Percentiles rank a stretch among this genome's conserved stretches.
phyloP scores from a whole-genome alignment of 2,797 vertebrate genomes.

The Ceryle rudis region DNA sequence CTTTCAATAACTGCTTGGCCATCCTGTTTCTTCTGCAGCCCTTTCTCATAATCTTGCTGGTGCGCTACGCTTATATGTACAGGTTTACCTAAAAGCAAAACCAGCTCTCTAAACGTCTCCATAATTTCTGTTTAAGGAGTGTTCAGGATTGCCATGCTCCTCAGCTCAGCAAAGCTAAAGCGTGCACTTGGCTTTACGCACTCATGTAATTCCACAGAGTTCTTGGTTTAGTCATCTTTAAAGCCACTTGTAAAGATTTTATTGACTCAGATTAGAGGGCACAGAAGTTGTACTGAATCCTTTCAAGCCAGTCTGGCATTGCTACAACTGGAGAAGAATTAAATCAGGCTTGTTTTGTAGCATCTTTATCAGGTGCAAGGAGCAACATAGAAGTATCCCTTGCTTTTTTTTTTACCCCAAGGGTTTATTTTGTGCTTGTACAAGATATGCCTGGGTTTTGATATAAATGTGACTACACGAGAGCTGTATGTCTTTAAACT shows the following conservation, averaged over 20 bases:
- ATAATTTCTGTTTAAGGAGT: background rate
- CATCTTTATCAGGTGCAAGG: background rate
- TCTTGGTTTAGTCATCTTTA: background rate
- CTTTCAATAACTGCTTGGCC: background rate
- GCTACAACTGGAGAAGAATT: background rate
- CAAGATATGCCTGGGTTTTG: background rate
- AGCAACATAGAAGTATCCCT: background rate
- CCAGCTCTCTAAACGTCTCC: background rate
- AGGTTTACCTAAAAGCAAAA: background rate
- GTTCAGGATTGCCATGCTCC: background rate
- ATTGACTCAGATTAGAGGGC: background rate
- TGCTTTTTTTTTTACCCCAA: background rate
- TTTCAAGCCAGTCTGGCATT: background rate
- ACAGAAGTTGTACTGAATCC: background rate
- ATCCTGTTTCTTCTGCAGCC: background rate
- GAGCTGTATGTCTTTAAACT: background rate
- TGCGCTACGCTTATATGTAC: background rate
- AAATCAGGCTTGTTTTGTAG: background rate
- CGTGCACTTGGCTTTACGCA: fast-evolving
- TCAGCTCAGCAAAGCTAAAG: background rate
- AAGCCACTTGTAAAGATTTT: background rate
- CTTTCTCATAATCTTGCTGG: background rate
- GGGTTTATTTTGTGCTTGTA: background rate
- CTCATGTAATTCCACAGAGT: background rate
- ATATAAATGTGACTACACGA: background rate